A percentile compares a stretch with the other conserved stretches of the same genome.
Conservation (phyloP, 1,140 invertebrate species). For the Pemphigus obesinymphae region DNA sequence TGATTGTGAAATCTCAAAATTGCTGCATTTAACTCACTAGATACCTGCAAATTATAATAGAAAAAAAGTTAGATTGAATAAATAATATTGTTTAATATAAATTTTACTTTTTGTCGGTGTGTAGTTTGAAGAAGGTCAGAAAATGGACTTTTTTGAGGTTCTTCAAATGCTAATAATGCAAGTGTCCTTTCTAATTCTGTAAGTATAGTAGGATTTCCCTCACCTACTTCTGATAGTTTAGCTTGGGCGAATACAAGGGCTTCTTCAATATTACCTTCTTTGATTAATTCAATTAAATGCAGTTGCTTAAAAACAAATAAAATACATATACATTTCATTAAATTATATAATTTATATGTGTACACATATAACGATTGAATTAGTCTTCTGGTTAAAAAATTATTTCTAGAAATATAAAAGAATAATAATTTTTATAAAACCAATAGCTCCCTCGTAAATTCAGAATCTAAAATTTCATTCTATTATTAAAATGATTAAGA, state of each 20-base stretch:
- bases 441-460: too few species aligned
- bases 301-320: constrained; percentile 65
- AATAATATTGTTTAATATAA: not conserved
- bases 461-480: too few species aligned
- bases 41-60: constrained; percentile 65
- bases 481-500: too few species aligned
- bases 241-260: constrained; percentile 93
- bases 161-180: constrained; percentile 92
- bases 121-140: constrained; percentile 87
- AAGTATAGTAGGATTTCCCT: constrained; percentile 74
- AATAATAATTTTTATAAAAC: too few species aligned
- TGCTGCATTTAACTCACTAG: constrained; percentile 93
- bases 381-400: too few species aligned
- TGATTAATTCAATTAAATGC: constrained; percentile 89
- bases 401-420: too few species aligned
- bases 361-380: too few species aligned
- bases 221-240: constrained; percentile 83
- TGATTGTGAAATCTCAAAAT: constrained; percentile 88
- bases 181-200: constrained; percentile 79
- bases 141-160: constrained; percentile 91
- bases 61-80: not conserved
- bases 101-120: constrained; percentile 81
- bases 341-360: too few species aligned
- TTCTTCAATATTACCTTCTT: constrained; percentile 84
- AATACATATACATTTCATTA: not conserved